phyloP scores from a whole-genome alignment of 2,113 vertebrate species.

The Psittacula cyanocephala region DNA sequence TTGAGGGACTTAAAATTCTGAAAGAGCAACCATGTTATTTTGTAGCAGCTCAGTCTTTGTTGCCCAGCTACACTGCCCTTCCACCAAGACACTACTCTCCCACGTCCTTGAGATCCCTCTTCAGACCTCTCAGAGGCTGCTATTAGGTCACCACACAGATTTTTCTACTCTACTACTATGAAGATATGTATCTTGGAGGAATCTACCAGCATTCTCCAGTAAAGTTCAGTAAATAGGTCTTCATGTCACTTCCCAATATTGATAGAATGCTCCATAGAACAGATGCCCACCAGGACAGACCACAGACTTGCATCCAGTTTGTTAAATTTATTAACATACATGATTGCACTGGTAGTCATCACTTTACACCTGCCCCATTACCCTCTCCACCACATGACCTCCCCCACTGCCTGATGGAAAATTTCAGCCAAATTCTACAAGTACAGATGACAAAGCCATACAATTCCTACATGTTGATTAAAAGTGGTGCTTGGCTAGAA shows the following conservation, averaged over 20 bases:
- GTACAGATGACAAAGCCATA: not conserved
- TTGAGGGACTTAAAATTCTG: not conserved
- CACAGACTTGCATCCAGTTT: not conserved
- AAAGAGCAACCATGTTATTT: not conserved
- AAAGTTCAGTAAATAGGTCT: not conserved
- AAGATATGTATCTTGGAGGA: not conserved
- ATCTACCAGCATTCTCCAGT: not conserved
- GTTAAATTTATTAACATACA: not conserved
- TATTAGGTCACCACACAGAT: not conserved
- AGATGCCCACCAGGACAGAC: not conserved
- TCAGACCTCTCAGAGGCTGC: not conserved
- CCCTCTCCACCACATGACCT: not conserved
- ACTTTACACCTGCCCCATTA: not conserved
- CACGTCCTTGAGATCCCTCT: not conserved
- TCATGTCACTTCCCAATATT: rapidly evolving
- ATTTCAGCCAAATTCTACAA: not conserved
- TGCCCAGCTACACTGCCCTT: not conserved
- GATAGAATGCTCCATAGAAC: not conserved
- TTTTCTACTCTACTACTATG: not conserved
- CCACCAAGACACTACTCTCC: not conserved
- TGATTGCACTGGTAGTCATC: not conserved
- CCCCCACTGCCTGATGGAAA: not conserved
- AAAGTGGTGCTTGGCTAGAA: not conserved
- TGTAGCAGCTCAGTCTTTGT: not conserved
- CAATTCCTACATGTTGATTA: not conserved